Percentiles rank a stretch among this genome's conserved stretches.
These are phyloP conservation scores for Cheilosia scutellata DNA, from an alignment of 2,888 invertebrate species.

Conservation along the genomic window DNA sequence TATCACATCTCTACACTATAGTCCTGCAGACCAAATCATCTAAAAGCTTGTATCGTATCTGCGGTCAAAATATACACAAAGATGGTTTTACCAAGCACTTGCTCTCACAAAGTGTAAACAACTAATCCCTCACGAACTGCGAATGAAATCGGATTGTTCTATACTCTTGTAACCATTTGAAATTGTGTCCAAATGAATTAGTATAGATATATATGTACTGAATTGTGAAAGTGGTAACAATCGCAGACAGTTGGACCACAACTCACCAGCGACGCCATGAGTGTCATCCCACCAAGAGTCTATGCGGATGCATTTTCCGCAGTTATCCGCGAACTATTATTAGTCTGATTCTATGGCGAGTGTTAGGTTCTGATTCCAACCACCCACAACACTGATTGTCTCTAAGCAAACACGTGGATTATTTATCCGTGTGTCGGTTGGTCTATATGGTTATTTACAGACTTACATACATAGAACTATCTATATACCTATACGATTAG, in stretches of 20 bases:
- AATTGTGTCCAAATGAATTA: conserved; percentile 23
- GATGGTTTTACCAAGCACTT: too few relatives aligned
- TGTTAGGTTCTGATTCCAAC: not conserved
- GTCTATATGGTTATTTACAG: conserved; percentile 4
- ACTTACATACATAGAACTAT: conserved; percentile 9
- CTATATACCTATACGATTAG: conserved; percentile 29
- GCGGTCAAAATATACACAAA: too few relatives aligned
- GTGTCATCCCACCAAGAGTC: not conserved
- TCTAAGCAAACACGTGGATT: conserved; percentile 45
- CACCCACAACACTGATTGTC: conserved; percentile 22
- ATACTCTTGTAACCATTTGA: conserved; percentile 8
- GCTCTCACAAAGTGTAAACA: too few relatives aligned
- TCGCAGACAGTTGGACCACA: not conserved
- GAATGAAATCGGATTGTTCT: conserved; percentile 27
- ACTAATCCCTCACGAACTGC: not conserved
- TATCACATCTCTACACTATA: too few relatives aligned
- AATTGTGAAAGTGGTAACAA: too few relatives aligned
- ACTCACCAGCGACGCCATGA: not conserved
- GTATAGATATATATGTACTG: not conserved
- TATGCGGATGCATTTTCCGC: conserved; percentile 1
- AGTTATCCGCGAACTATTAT: conserved; percentile 29
- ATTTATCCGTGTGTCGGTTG: conserved; percentile 10
- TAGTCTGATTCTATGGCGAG: conserved; percentile 7
- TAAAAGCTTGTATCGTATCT: too few relatives aligned
- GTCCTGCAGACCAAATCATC: too few relatives aligned